Percentiles rank a stretch among this genome's conserved stretches.
Evolutionary conservation across 2,888 invertebrate species (phyloP).

Genomic region (Amaurobius ferox): DNA sequence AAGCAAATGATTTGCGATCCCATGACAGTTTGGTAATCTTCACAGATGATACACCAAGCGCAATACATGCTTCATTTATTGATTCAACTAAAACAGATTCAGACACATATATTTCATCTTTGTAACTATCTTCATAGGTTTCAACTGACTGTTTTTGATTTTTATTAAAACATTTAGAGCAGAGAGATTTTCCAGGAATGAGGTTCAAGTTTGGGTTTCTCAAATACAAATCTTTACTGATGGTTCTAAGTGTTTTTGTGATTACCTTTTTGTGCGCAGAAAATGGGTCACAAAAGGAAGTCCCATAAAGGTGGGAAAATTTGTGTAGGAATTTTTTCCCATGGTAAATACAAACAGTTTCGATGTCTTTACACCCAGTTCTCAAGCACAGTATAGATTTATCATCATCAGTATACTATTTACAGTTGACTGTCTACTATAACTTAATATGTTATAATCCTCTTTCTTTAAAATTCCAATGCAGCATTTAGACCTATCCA

Average conservation of each 20-base stretch:
- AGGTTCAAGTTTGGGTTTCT: neutral
- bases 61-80: neutral
- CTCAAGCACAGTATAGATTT: too few species aligned
- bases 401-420: neutral
- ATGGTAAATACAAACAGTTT: too few species aligned
- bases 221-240: too few species aligned
- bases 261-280: too few species aligned
- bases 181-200: neutral
- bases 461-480: slow-evolving; percentile 3
- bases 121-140: neutral
- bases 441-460: neutral
- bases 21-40: neutral
- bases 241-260: neutral
- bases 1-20: neutral
- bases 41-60: neutral
- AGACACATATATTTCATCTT: neutral
- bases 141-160: neutral
- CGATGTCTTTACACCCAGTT: too few species aligned
- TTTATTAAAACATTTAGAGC: neutral
- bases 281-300: neutral
- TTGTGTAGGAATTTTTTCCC: neutral
- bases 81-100: neutral
- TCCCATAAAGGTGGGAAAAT: neutral
- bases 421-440: neutral
- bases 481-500: neutral